Evolutionary conservation across 1,140 invertebrate genomes (phyloP).

Genomic region (Trichomalopsis sarcophagae): DNA sequence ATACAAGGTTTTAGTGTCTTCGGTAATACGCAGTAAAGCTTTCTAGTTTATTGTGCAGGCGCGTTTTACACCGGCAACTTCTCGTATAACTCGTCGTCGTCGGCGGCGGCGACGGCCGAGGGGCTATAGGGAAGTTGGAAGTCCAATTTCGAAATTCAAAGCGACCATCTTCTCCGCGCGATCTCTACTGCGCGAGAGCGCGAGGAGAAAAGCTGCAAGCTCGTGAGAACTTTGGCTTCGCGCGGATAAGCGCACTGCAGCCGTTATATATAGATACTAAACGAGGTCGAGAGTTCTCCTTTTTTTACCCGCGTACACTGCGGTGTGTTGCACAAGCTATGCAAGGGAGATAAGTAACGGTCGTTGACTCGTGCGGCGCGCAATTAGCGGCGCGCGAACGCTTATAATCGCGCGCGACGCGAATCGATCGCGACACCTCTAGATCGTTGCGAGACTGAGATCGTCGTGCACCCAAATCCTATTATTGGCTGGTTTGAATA

Average conservation of each 20-base stretch:
- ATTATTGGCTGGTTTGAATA: no score
- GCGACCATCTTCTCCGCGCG: background rate
- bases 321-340: background rate
- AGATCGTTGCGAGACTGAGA: background rate
- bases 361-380: background rate
- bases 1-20: conserved; percentile 57
- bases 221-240: conserved; percentile 6
- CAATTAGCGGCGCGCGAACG: background rate
- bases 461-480: no score
- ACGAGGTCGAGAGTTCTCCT: conserved; percentile 4
- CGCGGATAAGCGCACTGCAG: background rate
- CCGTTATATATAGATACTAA: background rate
- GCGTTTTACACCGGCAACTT: conserved; percentile 48
- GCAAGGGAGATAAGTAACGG: background rate
- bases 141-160: background rate
- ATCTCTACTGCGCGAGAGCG: no score
- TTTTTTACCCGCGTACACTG: background rate
- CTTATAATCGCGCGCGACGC: background rate
- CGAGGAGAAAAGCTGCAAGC: background rate
- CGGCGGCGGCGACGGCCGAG: no score
- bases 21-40: conserved; percentile 56
- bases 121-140: background rate
- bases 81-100: no score
- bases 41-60: conserved; percentile 56
- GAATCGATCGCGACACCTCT: background rate